Base-by-base conservation (phyloP, 2,113 vertebrate species). In the Salvelinus namaycush region DNA sequence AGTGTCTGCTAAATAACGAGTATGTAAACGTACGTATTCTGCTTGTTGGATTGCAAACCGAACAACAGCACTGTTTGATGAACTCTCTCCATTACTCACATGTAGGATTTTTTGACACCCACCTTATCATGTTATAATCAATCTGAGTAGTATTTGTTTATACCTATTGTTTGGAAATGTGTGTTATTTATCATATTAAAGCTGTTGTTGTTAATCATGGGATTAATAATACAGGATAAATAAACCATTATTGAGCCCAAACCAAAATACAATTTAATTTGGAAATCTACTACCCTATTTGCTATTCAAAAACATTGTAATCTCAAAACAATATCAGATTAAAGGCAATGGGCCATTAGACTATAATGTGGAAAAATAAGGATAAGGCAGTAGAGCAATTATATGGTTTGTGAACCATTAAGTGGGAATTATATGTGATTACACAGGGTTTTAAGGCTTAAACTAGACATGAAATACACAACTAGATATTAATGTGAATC, bases 351-450 rank as follows among this genome's bases (percentile, higher is more conserved):
- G 74, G 39, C 31, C 48, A 48, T 70, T 75, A 60, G 9, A 76
- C 48, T 59, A 75, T 34, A 76, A 44, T 64, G 67, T 67, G 72
- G 4, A 75, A 74, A 74, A 75, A 75, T n/a, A 75, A 57, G 80
- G 76, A 51, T 24, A 65, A 29, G 67, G 5, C 54, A 60, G 57
- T 31, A 59, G 73, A 67, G 69, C 81, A 86, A 81, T 82, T 80
- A 82, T 74, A 51, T 82, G 80, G 82, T 82, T 80, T 80, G 49
- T 39, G 49, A 76, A 75, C 73, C 82, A 79, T 83, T 86, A 79
- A 86, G 75, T 81, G 77, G 84, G 84, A 84, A 84, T 84, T 80
- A 84, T 74, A 68, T 27, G 54, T 79, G 75, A 83, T 83, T 82
- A 82, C 20, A 29, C 22, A 13, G 54, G 76, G 44, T 69, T 76